A percentile compares a stretch with the other conserved stretches of the same genome.
phyloP scores from a whole-genome alignment of 2,113 vertebrate species.

The Chaetura pelagica region DNA sequence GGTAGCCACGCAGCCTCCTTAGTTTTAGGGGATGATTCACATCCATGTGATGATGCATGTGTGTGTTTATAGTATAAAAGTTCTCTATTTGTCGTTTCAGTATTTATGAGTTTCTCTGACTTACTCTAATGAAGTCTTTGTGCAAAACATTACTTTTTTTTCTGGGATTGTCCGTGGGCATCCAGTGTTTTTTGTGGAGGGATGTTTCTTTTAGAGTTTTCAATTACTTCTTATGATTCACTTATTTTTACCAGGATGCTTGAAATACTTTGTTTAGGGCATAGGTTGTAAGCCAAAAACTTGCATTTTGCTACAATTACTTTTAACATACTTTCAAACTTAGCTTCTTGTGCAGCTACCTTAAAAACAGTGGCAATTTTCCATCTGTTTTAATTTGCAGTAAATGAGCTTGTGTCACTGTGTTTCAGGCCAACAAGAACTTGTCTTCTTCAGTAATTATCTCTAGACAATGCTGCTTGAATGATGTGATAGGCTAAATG shows the following conservation, averaged over 20 bases:
- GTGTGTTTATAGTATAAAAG: neutral
- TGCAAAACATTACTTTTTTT: neutral
- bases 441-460: slow-evolving; percentile 17
- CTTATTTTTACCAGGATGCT: neutral
- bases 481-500: neutral
- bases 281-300: neutral
- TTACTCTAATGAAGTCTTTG: neutral
- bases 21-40: neutral
- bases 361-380: slow-evolving; percentile 6
- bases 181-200: neutral
- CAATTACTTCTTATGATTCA: neutral
- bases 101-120: neutral
- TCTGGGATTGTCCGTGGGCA: neutral
- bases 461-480: neutral
- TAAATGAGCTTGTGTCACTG: slow-evolving; percentile 1
- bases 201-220: neutral
- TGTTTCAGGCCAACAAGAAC: neutral
- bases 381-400: slow-evolving; percentile 23
- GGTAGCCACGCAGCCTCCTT: neutral
- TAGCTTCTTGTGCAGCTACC: neutral
- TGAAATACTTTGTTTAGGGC: neutral
- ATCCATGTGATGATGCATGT: neutral
- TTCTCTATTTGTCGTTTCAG: neutral
- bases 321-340: neutral
- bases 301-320: neutral